Percentiles rank a stretch among this genome's conserved stretches.
phyloP scores from a whole-genome alignment of 2,797 vertebrate species.

The Borostomias antarcticus region DNA sequence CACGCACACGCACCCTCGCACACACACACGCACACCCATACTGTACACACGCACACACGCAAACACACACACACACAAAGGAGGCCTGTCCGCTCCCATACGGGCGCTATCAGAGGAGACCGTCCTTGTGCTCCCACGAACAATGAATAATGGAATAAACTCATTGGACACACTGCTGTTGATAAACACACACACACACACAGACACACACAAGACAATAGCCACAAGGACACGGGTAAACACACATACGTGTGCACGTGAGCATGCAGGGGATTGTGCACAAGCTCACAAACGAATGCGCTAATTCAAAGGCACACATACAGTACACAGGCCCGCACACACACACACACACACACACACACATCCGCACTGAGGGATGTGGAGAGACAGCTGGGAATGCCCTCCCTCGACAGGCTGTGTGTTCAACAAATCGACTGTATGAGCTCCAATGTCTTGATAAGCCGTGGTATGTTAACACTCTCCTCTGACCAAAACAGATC shows the following conservation, averaged over 20 bases:
- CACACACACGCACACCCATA: too few species aligned
- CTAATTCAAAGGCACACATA: background rate
- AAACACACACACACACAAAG: too few species aligned
- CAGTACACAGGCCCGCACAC: background rate
- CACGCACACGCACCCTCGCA: too few species aligned
- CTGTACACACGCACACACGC: too few species aligned
- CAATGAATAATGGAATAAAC: conserved; percentile 49
- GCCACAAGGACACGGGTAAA: background rate
- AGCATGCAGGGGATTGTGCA: background rate
- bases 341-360: background rate
- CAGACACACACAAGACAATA: conserved; percentile 19
- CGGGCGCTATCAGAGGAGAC: conserved; percentile 36
- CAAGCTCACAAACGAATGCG: background rate
- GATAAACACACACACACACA: conserved; percentile 21
- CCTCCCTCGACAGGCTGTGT: conserved; percentile 42
- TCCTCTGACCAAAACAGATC: conserved; percentile 13
- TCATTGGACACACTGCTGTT: conserved; percentile 50
- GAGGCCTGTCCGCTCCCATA: conserved; percentile 61
- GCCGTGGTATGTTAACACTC: conserved; percentile 33
- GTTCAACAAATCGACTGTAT: conserved; percentile 50
- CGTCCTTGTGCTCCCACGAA: conserved; percentile 27
- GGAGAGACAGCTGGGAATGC: conserved; percentile 66
- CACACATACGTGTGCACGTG: background rate
- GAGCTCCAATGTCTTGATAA: conserved; percentile 54
- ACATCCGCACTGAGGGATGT: background rate